Evolutionary conservation across 35 echinoderm and acorn worm genomes (phyloP).

Genomic region (Diadema setosum): DNA sequence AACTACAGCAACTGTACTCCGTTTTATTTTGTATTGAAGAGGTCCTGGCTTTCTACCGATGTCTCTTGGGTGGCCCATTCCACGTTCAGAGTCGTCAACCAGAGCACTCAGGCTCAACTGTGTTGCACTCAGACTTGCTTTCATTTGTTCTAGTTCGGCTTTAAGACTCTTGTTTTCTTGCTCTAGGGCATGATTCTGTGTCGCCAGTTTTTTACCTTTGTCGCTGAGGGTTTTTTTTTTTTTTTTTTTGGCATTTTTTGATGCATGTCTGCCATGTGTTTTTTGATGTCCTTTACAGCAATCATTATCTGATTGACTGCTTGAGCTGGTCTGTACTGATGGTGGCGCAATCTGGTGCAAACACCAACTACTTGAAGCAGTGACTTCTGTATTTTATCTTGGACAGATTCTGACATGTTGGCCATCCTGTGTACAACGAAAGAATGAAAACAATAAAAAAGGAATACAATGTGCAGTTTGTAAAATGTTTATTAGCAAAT

Average conservation of each 20-base stretch:
- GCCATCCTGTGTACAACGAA: not conserved
- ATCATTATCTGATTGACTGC: not conserved
- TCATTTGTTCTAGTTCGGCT: not conserved
- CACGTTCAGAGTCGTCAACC: not conserved
- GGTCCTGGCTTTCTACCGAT: no score
- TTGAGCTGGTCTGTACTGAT: not conserved
- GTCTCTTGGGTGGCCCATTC: no score
- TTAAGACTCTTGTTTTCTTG: not conserved
- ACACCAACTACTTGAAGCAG: not conserved
- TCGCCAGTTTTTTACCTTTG: not conserved
- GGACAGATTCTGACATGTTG: not conserved
- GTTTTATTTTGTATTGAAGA: no score
- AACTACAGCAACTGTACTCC: no score
- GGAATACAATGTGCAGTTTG: not conserved
- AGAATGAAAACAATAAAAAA: not conserved
- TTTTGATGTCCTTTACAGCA: not conserved
- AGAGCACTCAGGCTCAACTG: not conserved
- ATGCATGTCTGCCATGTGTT: not conserved
- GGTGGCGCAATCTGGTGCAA: not conserved
- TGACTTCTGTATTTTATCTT: not conserved
- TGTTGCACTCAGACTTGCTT: not conserved
- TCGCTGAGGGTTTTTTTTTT: not conserved
- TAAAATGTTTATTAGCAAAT: not conserved
- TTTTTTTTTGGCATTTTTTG: not conserved
- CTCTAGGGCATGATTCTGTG: not conserved